Evolutionary conservation across 2,113 vertebrate species (phyloP).

Genomic region (Sula dactylatra): DNA sequence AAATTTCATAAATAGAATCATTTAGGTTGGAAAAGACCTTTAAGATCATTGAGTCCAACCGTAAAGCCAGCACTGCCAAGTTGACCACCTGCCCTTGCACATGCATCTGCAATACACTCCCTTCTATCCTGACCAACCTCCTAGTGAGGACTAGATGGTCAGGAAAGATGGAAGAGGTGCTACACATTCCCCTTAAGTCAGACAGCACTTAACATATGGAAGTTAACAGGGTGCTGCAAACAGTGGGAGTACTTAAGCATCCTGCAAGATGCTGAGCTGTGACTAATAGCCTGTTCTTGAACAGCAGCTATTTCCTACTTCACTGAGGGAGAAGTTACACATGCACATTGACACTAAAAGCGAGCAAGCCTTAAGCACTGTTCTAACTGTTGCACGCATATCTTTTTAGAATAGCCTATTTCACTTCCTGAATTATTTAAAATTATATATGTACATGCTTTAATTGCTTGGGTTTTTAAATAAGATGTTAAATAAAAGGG

Average conservation of each 20-base stretch:
- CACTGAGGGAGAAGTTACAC: background rate
- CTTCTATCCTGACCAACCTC: background rate
- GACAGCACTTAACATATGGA: background rate
- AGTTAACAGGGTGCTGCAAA: conserved; percentile 6
- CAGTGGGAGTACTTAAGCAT: background rate
- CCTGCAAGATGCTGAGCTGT: background rate
- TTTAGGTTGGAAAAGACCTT: background rate
- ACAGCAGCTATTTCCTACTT: background rate
- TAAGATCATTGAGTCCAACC: background rate
- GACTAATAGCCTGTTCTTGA: conserved; percentile 8
- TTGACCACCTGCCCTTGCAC: background rate
- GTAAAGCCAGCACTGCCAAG: background rate
- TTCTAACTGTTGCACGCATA: background rate
- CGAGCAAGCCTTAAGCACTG: background rate
- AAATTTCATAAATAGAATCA: background rate
- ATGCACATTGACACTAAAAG: background rate
- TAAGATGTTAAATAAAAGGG: background rate
- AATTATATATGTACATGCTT: background rate
- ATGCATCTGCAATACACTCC: background rate
- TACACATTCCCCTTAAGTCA: background rate
- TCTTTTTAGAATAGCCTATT: background rate
- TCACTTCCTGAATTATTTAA: background rate
- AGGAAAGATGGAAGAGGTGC: background rate
- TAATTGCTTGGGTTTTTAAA: background rate
- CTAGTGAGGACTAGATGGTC: background rate